phyloP scores from a whole-genome alignment of 1,140 invertebrate species.

The Cecropterus lyciades region DNA sequence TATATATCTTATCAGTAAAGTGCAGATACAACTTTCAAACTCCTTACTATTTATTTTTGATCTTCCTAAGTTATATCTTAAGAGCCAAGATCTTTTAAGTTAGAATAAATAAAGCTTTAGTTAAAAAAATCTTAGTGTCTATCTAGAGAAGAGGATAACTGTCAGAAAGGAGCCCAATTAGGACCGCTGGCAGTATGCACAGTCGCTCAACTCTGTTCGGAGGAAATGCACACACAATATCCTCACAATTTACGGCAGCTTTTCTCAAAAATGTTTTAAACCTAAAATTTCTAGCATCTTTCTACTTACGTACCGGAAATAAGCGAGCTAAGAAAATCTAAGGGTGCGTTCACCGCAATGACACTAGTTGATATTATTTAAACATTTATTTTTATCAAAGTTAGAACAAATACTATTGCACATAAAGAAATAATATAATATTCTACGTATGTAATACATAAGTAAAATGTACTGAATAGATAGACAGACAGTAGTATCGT shows the following conservation, averaged over 20 bases:
- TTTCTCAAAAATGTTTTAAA: slow-evolving; percentile 34
- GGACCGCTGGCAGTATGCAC: slow-evolving; percentile 6
- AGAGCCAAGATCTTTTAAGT: too few relatives aligned
- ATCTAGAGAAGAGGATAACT: slow-evolving; percentile 29
- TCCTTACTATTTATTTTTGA: too few relatives aligned
- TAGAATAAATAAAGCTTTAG: slow-evolving; percentile 5
- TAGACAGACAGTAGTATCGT: too few relatives aligned
- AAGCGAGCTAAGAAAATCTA: slow-evolving; percentile 11
- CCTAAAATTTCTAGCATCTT: slow-evolving; percentile 24
- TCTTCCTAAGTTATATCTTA: too few relatives aligned
- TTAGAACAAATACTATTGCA: too few relatives aligned
- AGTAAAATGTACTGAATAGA: too few relatives aligned
- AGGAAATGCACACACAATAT: slow-evolving; percentile 32
- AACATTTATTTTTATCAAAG: too few relatives aligned
- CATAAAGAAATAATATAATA: too few relatives aligned
- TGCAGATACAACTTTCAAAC: too few relatives aligned
- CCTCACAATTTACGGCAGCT: slow-evolving; percentile 31
- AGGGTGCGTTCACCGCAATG: neutral
- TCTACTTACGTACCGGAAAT: slow-evolving; percentile 15
- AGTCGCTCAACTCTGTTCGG: neutral
- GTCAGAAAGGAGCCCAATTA: slow-evolving; percentile 30
- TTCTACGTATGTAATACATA: too few relatives aligned
- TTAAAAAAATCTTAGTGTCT: slow-evolving; percentile 6
- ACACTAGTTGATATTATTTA: neutral
- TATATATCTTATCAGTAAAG: too few relatives aligned